A percentile compares a stretch with the other conserved stretches of the same genome.
Evolutionary conservation across 2,888 invertebrate genomes (phyloP).

Genomic region (Carcina quercana): DNA sequence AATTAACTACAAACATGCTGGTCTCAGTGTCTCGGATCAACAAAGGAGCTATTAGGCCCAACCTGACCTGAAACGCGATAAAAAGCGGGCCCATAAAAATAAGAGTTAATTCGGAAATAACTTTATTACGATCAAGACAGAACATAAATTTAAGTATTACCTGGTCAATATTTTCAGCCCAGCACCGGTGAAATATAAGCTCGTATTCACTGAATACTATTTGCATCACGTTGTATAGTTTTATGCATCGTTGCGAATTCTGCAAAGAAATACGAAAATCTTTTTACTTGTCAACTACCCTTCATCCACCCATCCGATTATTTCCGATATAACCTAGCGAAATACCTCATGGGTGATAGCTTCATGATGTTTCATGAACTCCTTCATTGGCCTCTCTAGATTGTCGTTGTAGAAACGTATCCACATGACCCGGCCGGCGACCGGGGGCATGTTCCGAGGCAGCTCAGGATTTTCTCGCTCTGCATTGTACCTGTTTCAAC

Average conservation of each 20-base stretch:
- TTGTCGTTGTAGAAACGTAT: constrained; percentile 84
- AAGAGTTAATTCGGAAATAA: no score
- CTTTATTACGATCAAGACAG: no score
- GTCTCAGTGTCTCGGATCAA: constrained; percentile 79
- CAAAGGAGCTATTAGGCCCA: constrained; percentile 81
- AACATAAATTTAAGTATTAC: constrained; percentile 55
- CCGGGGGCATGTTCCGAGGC: constrained; percentile 85
- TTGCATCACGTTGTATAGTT: constrained; percentile 85
- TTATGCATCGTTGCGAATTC: constrained; percentile 82
- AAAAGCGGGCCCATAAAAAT: no score
- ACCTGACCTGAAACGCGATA: constrained; percentile 74
- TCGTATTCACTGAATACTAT: constrained; percentile 89
- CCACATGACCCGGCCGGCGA: constrained; percentile 88
- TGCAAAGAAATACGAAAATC: no score
- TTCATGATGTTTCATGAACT: constrained; percentile 56
- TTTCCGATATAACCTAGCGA: no score
- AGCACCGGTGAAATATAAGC: constrained; percentile 86
- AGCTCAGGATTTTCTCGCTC: constrained; percentile 83
- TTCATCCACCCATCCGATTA: no score
- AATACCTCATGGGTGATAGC: constrained; percentile 60
- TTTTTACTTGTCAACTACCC: no score
- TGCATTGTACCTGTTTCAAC: constrained; percentile 87
- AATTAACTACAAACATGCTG: constrained; percentile 80
- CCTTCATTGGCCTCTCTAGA: constrained; percentile 84
- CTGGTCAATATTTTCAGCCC: constrained; percentile 84